Base-by-base conservation (phyloP, 2,888 invertebrate species). In the Parthenolecanium corni region DNA sequence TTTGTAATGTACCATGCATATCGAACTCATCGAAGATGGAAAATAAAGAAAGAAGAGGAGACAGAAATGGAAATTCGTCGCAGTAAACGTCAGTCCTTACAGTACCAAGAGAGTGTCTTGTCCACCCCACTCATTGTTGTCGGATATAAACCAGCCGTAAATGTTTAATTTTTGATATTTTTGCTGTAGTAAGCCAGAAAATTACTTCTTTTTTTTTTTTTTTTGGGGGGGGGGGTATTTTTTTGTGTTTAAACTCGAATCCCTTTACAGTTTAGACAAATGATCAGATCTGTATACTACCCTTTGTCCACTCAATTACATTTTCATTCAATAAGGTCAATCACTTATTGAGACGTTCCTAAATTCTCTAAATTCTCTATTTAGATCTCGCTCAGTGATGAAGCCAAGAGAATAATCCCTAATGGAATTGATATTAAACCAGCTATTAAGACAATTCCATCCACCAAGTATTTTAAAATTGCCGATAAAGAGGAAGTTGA, bases 21-120 rank as follows among this genome's bases (percentile, higher is more conserved):
- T 77, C 76, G 85, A 69, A 83, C 85, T 12, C 83, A 89, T 71
- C 82, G 84, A 70, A 81, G 82, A 49, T 84, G 88, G 72, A 84
- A 82, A 72, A 75, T 81, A 68, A 80, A 83, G 56, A 79, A 84
- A 66, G 85, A 87, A 72, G 81, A 83, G 68, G 83, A 85, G 75
- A 84, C 86, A 0, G 86, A 88, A 70, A 85, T 85, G 69, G 82
- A 81, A 68, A 84, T 86, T 64, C 77, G 85, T 69, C 80, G 84
- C 74, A 82, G 80, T 53, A 86, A 85, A 71, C 85, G 85, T 70
- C 84, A 85, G 69, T 85, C 85, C 0, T 79, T 82, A 1, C 83
- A 84, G 74, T 72, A 79, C 51, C 82, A 82, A 68, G 84, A 84
- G 69, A 79, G 81, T 9, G 71, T 72, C 51, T 64, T 72, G 44